phyloP scores from a whole-genome alignment of 2,797 vertebrate species.

The Gymnothorax javanicus region DNA sequence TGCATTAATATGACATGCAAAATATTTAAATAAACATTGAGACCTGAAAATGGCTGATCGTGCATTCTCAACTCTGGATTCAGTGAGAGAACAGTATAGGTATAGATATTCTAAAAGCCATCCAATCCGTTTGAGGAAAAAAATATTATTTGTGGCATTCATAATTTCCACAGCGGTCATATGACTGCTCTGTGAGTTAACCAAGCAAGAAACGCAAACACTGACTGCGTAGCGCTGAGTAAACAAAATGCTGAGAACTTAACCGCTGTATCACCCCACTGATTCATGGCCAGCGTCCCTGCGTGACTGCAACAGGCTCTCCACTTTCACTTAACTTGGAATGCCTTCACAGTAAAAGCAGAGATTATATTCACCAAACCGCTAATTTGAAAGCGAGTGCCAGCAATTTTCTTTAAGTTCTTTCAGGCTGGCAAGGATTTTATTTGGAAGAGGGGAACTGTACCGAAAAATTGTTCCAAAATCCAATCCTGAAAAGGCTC shows the following conservation, averaged over 20 bases:
- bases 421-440: neutral
- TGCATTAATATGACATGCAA: neutral
- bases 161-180: neutral
- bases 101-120: neutral
- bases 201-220: neutral
- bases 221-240: neutral
- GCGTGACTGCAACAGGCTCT: neutral
- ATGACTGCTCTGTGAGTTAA: neutral
- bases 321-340: neutral
- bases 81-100: neutral
- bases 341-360: neutral
- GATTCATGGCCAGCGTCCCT: neutral
- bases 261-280: neutral
- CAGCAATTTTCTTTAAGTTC: neutral
- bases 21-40: neutral
- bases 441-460: neutral
- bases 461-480: neutral
- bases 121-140: neutral
- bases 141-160: neutral
- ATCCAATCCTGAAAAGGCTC: neutral
- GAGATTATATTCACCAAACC: neutral
- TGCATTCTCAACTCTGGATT: neutral
- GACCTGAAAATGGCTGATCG: neutral
- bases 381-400: neutral
- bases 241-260: neutral